These are phyloP conservation scores for Cirrhinus molitorella DNA, from an alignment of 2,797 vertebrate species.

Conservation along the genomic window DNA sequence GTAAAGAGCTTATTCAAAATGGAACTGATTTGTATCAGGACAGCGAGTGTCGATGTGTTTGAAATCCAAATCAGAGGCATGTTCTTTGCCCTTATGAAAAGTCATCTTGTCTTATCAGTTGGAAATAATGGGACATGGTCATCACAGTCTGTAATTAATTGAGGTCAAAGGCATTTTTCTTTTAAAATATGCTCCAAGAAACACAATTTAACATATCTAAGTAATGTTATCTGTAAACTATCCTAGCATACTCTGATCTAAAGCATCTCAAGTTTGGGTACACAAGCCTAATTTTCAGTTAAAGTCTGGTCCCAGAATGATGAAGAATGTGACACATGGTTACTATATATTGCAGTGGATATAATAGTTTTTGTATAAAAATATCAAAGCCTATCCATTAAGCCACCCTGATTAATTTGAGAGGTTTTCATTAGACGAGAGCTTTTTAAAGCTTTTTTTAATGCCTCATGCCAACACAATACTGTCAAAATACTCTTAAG, in stretches of 20 bases:
- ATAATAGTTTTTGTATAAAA: not conserved
- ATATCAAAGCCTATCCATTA: not conserved
- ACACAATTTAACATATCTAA: not conserved
- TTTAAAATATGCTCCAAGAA: not conserved
- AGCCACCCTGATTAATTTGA: not conserved
- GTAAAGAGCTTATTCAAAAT: not conserved
- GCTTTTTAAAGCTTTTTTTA: not conserved
- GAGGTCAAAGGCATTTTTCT: not conserved
- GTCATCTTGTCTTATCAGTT: not conserved
- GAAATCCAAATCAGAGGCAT: slow-evolving; percentile 5
- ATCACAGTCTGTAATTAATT: not conserved
- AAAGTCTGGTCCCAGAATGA: not conserved
- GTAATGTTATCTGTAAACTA: not conserved
- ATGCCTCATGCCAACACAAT: slow-evolving; percentile 2
- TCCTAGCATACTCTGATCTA: not conserved
- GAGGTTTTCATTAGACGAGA: not conserved
- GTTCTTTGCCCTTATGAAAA: not conserved
- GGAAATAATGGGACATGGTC: not conserved
- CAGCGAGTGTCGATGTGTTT: not conserved
- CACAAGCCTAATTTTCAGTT: not conserved
- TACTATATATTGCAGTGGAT: not conserved
- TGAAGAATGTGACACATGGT: not conserved
- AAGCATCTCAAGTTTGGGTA: not conserved
- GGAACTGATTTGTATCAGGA: not conserved
- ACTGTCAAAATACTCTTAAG: not conserved